phyloP scores from a whole-genome alignment of 2,797 vertebrate genomes.

The Austrolebias charrua region DNA sequence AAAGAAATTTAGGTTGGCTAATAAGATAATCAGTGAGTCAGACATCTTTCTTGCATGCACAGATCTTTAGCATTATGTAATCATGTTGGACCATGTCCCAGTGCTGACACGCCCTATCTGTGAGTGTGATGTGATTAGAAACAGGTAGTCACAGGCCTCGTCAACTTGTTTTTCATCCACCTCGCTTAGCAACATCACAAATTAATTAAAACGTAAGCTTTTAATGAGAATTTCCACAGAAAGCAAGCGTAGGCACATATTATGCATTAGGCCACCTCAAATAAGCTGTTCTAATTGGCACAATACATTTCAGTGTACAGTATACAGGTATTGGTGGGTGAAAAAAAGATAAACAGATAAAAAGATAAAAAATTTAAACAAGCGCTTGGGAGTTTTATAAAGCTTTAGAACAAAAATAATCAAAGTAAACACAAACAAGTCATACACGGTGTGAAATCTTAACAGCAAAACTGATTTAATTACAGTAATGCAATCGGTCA shows the following conservation, averaged over 20 bases:
- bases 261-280: too few relatives aligned
- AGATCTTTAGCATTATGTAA: constrained; percentile 32
- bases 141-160: constrained; percentile 40
- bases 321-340: too few relatives aligned
- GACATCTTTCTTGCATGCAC: not conserved
- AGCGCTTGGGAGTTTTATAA: too few relatives aligned
- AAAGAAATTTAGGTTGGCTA: constrained; percentile 2
- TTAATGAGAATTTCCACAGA: constrained; percentile 16
- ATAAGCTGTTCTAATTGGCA: too few relatives aligned
- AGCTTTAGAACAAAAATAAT: too few relatives aligned
- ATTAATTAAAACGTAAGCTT: not conserved
- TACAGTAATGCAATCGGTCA: too few relatives aligned
- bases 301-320: too few relatives aligned
- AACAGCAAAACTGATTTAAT: not conserved
- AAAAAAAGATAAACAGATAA: not conserved
- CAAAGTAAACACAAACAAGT: too few relatives aligned
- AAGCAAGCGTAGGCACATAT: not conserved
- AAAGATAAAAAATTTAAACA: too few relatives aligned
- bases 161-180: constrained; percentile 28
- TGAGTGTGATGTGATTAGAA: constrained; percentile 37
- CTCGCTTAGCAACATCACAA: constrained; percentile 1
- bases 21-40: constrained; percentile 14
- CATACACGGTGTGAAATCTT: too few relatives aligned
- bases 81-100: constrained; percentile 32
- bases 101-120: constrained; percentile 50